Evolutionary conservation across 2,797 vertebrate genomes (phyloP).

Genomic region (Peromyscus attwateri): DNA sequence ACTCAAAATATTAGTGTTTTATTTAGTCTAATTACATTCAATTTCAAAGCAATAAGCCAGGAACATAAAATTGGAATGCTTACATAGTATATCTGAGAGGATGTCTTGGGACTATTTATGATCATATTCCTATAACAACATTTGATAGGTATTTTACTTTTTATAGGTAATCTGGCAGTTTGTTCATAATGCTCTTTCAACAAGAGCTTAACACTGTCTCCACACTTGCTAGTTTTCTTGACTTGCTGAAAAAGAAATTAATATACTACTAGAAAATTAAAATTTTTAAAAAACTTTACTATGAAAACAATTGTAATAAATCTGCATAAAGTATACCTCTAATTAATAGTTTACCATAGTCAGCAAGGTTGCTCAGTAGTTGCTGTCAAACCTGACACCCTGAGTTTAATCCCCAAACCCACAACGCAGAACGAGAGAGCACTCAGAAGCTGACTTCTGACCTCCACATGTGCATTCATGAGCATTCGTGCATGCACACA

Average conservation of each 20-base stretch:
- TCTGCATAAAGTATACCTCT: slow-evolving; percentile 59
- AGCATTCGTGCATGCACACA: background rate
- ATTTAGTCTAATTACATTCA: slow-evolving; percentile 66
- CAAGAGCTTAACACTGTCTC: slow-evolving; percentile 4
- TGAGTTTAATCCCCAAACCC: background rate
- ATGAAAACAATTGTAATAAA: slow-evolving; percentile 46
- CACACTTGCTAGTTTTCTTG: slow-evolving; percentile 3
- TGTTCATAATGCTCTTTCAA: slow-evolving; percentile 44
- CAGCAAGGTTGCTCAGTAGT: background rate
- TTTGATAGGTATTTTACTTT: slow-evolving; percentile 38
- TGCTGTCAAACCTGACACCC: background rate
- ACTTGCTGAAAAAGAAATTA: slow-evolving; percentile 55
- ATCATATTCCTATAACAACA: slow-evolving; percentile 67
- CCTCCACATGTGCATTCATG: background rate
- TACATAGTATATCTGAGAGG: slow-evolving; percentile 39
- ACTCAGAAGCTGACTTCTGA: background rate
- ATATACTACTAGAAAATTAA: slow-evolving; percentile 42
- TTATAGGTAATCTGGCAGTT: background rate
- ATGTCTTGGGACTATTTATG: slow-evolving; percentile 38
- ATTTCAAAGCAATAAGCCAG: slow-evolving; percentile 59
- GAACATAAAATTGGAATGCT: slow-evolving; percentile 55
- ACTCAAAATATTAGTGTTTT: slow-evolving; percentile 61
- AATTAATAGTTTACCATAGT: background rate
- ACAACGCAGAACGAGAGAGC: background rate
- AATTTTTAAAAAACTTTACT: slow-evolving; percentile 42